Conservation (phyloP, 2,888 invertebrate species). For the Leptura quadrifasciata region DNA sequence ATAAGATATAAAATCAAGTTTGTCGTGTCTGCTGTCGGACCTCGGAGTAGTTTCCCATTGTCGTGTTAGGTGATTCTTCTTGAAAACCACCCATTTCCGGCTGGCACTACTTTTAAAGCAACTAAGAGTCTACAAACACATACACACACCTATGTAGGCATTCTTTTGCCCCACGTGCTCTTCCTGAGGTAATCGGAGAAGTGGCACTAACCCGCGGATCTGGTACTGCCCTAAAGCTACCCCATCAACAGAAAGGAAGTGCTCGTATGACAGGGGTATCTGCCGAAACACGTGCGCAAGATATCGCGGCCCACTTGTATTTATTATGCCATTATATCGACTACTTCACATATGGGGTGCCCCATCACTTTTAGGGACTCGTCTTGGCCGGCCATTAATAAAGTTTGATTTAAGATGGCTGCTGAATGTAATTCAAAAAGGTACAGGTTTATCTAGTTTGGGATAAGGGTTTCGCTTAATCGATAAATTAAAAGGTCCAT, state of each 20-base stretch:
- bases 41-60: conserved; percentile 43
- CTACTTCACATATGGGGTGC: conserved; percentile 49
- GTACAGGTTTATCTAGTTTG: conserved; percentile 53
- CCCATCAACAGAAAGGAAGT: conserved; percentile 69
- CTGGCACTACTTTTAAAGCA: conserved; percentile 59
- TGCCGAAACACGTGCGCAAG: conserved; percentile 71
- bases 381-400: conserved; percentile 52
- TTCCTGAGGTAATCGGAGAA: conserved; percentile 51
- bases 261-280: conserved; percentile 70
- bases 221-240: conserved; percentile 45
- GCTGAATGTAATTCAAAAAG: conserved; percentile 42
- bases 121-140: conserved; percentile 56
- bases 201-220: conserved; percentile 38
- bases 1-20: conserved; percentile 27
- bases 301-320: conserved; percentile 64
- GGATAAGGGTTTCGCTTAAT: conserved; percentile 45
- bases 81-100: conserved; percentile 69
- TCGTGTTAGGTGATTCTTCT: conserved; percentile 55
- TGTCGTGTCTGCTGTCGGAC: conserved; percentile 22
- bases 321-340: conserved; percentile 57
- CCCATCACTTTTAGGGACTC: conserved; percentile 32
- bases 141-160: conserved; percentile 53
- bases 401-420: conserved; percentile 55
- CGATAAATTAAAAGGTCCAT: conserved; percentile 22
- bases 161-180: conserved; percentile 54